Conservation (phyloP, 2,888 invertebrate species). For the Parnassius mnemosyne region DNA sequence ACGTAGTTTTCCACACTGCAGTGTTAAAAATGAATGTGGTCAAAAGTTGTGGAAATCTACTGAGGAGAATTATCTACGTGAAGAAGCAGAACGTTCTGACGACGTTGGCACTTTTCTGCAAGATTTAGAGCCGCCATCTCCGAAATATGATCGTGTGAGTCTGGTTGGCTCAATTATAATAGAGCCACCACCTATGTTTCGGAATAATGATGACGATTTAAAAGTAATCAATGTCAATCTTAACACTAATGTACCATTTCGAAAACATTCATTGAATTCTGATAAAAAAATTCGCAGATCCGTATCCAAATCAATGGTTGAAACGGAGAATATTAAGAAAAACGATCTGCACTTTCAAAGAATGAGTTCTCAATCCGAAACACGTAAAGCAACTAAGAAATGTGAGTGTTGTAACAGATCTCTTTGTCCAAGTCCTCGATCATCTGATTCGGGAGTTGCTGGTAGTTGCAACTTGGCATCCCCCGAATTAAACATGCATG, state of each 20-base stretch:
- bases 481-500: slow-evolving; percentile 82
- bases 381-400: slow-evolving; percentile 54
- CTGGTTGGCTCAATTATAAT: slow-evolving; percentile 63
- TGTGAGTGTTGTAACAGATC: slow-evolving; percentile 83
- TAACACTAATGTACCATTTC: slow-evolving; percentile 65
- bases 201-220: slow-evolving; percentile 66
- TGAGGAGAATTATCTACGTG: slow-evolving; percentile 57
- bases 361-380: slow-evolving; percentile 73
- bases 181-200: slow-evolving; percentile 83
- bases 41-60: slow-evolving; percentile 71
- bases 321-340: slow-evolving; percentile 58
- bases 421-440: slow-evolving; percentile 84
- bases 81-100: slow-evolving; percentile 43
- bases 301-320: slow-evolving; percentile 69
- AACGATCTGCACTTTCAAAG: slow-evolving; percentile 56
- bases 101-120: slow-evolving; percentile 49
- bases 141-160: slow-evolving; percentile 49
- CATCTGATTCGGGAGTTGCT: slow-evolving; percentile 92
- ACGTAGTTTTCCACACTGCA: slow-evolving; percentile 84
- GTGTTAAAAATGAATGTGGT: slow-evolving; percentile 64
- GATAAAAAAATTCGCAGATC: slow-evolving; percentile 79
- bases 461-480: slow-evolving; percentile 89
- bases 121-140: slow-evolving; percentile 67
- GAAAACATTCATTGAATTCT: slow-evolving; percentile 81
- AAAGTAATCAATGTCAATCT: slow-evolving; percentile 70